Percentiles rank a stretch among this genome's conserved stretches.
These are phyloP conservation scores for Panopea generosa DNA, from an alignment of 2,888 invertebrate species.

Conservation along the genomic window DNA sequence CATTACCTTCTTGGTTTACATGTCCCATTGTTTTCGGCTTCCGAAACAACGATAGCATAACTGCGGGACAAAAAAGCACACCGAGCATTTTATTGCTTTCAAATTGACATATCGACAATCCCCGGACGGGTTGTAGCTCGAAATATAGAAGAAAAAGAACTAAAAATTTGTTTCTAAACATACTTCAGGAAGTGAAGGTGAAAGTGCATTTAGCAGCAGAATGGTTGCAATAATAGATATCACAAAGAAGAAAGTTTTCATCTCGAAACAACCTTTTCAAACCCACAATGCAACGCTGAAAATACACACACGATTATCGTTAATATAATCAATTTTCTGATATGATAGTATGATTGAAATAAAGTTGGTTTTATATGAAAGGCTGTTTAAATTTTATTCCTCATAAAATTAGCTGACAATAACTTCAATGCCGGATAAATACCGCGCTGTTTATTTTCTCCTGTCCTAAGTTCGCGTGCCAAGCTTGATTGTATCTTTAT, in stretches of 20 bases:
- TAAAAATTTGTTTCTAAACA: not conserved
- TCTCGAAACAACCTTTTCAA: no score
- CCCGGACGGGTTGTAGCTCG: constrained; percentile 5
- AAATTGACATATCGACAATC: constrained; percentile 51
- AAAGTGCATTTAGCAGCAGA: no score
- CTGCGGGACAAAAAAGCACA: constrained; percentile 11
- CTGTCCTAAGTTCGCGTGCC: constrained; percentile 53
- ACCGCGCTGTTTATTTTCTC: constrained; percentile 47
- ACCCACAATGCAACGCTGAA: no score
- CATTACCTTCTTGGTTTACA: constrained; percentile 29
- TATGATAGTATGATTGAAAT: not conserved
- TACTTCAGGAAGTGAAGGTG: no score
- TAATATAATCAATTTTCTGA: no score
- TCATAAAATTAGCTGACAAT: constrained; percentile 44
- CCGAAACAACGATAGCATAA: constrained; percentile 19
- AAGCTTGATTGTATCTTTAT: constrained; percentile 61
- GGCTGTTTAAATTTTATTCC: constrained; percentile 18
- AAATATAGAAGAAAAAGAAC: not conserved
- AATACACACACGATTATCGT: no score
- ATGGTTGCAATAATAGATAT: no score
- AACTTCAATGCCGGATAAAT: constrained; percentile 38
- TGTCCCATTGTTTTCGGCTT: constrained; percentile 1
- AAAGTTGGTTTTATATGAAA: not conserved
- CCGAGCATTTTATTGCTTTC: constrained; percentile 56
- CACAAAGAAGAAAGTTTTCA: no score